These are phyloP conservation scores for Lacerta viridis DNA, from an alignment of 2,797 vertebrate species.

Conservation along the genomic window DNA sequence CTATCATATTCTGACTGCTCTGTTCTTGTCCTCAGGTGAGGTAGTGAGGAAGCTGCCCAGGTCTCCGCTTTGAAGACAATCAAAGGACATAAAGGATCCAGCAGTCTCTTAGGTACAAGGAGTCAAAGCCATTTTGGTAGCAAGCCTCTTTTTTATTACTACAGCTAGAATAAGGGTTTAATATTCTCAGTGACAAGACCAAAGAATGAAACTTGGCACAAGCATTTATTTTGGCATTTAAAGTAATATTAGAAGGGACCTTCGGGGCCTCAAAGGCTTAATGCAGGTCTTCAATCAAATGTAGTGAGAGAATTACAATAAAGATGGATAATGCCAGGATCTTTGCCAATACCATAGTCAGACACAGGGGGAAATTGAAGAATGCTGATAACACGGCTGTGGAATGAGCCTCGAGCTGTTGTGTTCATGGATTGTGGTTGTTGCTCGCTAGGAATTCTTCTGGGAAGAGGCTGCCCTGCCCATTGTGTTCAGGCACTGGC, in stretches of 20 bases:
- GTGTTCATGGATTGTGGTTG: neutral
- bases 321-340: conserved; percentile 8
- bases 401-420: conserved; percentile 18
- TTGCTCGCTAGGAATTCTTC: neutral
- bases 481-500: neutral
- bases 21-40: neutral
- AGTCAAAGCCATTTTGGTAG: neutral
- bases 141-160: neutral
- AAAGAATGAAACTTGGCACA: conserved; percentile 10
- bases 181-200: neutral
- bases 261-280: conserved; percentile 1
- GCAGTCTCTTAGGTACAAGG: neutral
- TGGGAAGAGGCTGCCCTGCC: neutral
- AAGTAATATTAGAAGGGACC: conserved; percentile 9
- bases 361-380: conserved; percentile 18
- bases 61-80: neutral
- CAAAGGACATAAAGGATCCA: neutral
- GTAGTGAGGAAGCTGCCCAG: neutral
- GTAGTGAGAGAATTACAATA: conserved; percentile 16
- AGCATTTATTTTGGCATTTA: conserved; percentile 16
- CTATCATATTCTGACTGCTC: neutral
- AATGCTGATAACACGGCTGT: neutral
- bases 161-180: neutral
- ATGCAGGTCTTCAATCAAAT: conserved; percentile 4
- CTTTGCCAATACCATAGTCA: neutral